Evolutionary conservation across 2,797 vertebrate genomes (phyloP).

Genomic region (Falco cherrug): DNA sequence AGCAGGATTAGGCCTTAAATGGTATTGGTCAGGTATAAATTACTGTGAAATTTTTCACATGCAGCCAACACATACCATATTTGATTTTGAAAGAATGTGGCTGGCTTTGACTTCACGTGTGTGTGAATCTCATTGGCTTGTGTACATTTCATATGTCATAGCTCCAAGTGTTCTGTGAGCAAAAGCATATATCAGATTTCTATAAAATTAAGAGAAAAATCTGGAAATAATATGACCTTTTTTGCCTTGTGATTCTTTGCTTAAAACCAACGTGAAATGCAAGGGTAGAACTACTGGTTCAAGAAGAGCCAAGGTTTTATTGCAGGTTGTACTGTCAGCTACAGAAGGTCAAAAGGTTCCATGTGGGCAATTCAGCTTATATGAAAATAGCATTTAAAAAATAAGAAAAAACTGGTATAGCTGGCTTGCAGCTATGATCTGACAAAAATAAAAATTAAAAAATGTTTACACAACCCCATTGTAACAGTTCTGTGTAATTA

Average conservation of each 20-base stretch:
- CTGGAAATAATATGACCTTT: neutral
- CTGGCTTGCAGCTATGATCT: neutral
- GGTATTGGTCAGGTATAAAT: conserved; percentile 58
- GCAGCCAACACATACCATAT: conserved; percentile 20
- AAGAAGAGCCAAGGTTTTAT: neutral
- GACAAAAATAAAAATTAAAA: neutral
- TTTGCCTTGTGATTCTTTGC: neutral
- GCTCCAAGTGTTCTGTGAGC: conserved; percentile 2
- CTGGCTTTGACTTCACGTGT: conserved; percentile 45
- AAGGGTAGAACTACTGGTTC: neutral
- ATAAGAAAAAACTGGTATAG: neutral
- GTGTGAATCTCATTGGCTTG: conserved; percentile 45
- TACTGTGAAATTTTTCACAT: conserved; percentile 79
- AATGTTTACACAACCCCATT: neutral
- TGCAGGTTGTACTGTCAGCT: neutral
- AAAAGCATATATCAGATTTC: neutral
- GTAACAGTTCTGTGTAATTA: neutral
- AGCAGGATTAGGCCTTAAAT: conserved; percentile 29
- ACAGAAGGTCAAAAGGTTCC: neutral
- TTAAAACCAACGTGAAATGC: neutral
- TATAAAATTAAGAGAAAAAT: neutral
- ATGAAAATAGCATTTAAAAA: neutral
- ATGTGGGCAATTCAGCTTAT: neutral
- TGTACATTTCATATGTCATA: conserved; percentile 47
- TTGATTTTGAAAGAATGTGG: conserved; percentile 44